Percentiles rank a stretch among this genome's conserved stretches.
These are phyloP conservation scores for Clostera curtula DNA, from an alignment of 2,888 invertebrate species.

Conservation along the genomic window DNA sequence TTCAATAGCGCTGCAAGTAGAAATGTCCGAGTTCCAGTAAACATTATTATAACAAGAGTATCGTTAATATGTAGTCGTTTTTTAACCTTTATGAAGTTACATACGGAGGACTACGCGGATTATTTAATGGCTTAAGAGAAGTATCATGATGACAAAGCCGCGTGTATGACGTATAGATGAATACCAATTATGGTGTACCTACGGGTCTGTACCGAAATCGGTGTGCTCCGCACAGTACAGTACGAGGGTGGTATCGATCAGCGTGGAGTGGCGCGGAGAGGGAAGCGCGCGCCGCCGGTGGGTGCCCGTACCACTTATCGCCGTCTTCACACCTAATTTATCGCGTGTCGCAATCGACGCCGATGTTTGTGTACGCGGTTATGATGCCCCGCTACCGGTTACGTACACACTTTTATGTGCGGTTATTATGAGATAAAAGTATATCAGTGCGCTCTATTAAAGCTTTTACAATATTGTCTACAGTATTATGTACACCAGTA, in stretches of 20 bases:
- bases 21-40: no score
- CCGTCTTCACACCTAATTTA: slow-evolving; percentile 69
- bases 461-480: slow-evolving; percentile 8
- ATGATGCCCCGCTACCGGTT: slow-evolving; percentile 30
- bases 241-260: slow-evolving; percentile 38
- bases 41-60: no score
- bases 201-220: slow-evolving; percentile 37
- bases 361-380: slow-evolving; percentile 41
- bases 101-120: no score
- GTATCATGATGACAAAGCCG: slow-evolving; percentile 1
- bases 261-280: slow-evolving; percentile 23
- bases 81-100: no score
- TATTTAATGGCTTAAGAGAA: no score
- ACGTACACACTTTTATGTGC: slow-evolving; percentile 23
- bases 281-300: slow-evolving; percentile 24
- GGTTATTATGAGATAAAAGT: slow-evolving; percentile 25
- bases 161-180: slow-evolving; percentile 21
- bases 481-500: no score
- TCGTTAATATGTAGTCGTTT: no score
- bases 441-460: slow-evolving; percentile 19
- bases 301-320: slow-evolving; percentile 62
- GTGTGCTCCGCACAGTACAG: slow-evolving; percentile 41
- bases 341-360: slow-evolving; percentile 56
- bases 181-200: slow-evolving; percentile 28
- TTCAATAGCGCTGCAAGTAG: no score